Percentiles rank a stretch among this genome's conserved stretches.
Conservation (phyloP, 2,113 vertebrate genomes). For the Sialia sialis region DNA sequence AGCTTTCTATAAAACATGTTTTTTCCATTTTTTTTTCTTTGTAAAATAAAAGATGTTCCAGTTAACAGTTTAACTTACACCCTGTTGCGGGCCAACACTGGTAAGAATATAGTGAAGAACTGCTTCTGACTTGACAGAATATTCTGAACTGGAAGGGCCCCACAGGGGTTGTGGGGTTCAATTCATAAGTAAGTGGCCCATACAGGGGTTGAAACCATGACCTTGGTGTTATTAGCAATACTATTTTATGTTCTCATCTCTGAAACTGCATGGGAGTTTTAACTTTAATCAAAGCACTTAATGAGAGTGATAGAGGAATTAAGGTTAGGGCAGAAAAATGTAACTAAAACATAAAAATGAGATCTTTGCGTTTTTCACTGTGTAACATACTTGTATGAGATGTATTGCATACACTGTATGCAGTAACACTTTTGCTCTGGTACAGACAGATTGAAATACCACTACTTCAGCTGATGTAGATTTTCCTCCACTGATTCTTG, state of each 20-base stretch:
- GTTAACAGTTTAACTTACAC: not conserved
- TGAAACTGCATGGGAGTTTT: not conserved
- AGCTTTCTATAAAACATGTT: not conserved
- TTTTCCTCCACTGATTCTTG: not conserved
- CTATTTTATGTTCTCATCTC: not conserved
- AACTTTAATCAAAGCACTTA: not conserved
- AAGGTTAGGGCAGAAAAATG: not conserved
- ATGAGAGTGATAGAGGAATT: not conserved
- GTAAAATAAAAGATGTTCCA: not conserved
- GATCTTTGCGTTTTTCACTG: not conserved
- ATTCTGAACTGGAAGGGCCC: not conserved
- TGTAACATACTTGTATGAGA: not conserved
- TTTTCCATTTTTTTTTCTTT: not conserved
- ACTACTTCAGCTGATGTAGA: not conserved
- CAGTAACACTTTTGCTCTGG: not conserved
- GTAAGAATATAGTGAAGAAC: not conserved
- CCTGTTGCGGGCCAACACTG: not conserved
- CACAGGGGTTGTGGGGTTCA: not conserved
- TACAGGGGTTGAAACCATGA: not conserved
- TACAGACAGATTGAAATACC: not conserved
- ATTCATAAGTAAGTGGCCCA: not conserved
- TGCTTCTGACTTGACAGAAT: not conserved
- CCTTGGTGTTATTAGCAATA: not conserved
- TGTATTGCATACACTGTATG: not conserved
- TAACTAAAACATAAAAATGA: not conserved